Base-by-base conservation (phyloP, 2,888 invertebrate species). In the Reticulitermes lucifugus region DNA sequence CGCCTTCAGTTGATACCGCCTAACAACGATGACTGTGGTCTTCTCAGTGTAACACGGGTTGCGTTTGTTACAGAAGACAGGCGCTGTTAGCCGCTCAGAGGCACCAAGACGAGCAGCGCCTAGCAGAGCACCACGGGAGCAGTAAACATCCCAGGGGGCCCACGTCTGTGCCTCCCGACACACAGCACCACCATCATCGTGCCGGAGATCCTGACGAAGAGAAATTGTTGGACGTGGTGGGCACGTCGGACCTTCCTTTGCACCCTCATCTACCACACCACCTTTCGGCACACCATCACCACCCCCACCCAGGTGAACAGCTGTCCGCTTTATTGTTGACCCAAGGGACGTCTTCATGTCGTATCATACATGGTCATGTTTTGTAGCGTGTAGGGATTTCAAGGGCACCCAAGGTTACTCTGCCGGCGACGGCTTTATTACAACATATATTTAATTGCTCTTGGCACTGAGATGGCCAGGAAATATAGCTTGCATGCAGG, bases 161-260 rank as follows among this genome's bases (percentile, higher is more conserved):
- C 46, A 60, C 77, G 55, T 65, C 80, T 6, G 60, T 91, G 91
- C 91, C 91, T n/a, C 91, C 91, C 7, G 91, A 91, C 87, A 91
- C 91, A 87, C 77, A 82, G 25, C 75, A 84, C 73, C 65, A 82
- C 70, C 85, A 86, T 79, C 83, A 84, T 75, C 83, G 80, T 70
- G 88, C 87, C 41, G 88, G 88, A 83, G 90, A 90, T 83, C 89
- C 89, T 81, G 97, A 97, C 88, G 97, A 97, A 86, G 97, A 97
- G 90, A 94, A 96, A 89, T 93, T 96, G 46, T 91, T 97, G 89
- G 97, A 97, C 91, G 97, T 97, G 43, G 97, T 97, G 0, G 97
- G 97, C 0, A 97, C 96, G 55, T 94, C 96, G 83, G 96, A 97
- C 89, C 96, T 96, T 88, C 96, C 89, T 21, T 88, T 88, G 35